Evolutionary conservation across 1,140 invertebrate species (phyloP).

Genomic region (Mercenaria mercenaria): DNA sequence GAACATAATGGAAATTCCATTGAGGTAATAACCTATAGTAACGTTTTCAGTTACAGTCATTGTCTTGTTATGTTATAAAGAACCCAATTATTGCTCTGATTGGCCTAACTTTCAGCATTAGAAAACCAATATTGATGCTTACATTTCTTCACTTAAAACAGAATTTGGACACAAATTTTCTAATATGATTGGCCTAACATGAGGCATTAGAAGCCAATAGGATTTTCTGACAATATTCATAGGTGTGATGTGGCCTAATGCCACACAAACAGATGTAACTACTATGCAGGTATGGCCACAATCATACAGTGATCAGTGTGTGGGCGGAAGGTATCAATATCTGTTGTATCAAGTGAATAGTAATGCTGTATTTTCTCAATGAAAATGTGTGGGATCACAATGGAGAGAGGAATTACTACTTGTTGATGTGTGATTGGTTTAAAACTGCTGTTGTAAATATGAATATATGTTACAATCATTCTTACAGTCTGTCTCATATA

Average conservation of each 20-base stretch:
- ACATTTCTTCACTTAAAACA: too few relatives aligned
- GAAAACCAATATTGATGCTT: too few relatives aligned
- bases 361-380: background rate
- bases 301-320: background rate
- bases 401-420: background rate
- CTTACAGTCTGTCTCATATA: background rate
- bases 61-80: too few relatives aligned
- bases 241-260: background rate
- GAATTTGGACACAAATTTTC: too few relatives aligned
- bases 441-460: too few relatives aligned
- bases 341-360: background rate
- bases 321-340: background rate
- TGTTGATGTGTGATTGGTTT: slow-evolving; percentile 2
- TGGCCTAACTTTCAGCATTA: too few relatives aligned
- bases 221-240: background rate
- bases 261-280: background rate
- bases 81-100: too few relatives aligned
- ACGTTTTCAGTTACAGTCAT: too few relatives aligned
- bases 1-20: too few relatives aligned
- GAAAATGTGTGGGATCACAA: background rate
- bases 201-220: background rate
- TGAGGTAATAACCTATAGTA: too few relatives aligned
- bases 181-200: too few relatives aligned
- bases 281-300: background rate
- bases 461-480: too few relatives aligned